phyloP scores from a whole-genome alignment of 2,888 invertebrate genomes.

The Siphlonurus alternatus region DNA sequence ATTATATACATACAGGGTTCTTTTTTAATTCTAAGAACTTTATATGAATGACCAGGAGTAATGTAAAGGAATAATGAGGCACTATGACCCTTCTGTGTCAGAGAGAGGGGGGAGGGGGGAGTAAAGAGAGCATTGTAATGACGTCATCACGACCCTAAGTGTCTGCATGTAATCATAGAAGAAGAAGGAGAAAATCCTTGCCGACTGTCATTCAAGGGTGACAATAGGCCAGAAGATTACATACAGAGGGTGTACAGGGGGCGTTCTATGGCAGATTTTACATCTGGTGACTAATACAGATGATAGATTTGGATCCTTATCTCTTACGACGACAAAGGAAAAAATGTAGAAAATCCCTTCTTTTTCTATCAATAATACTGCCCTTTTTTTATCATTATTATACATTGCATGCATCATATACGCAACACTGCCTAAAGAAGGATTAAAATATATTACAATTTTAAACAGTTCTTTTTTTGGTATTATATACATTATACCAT shows the following conservation, averaged over 20 bases:
- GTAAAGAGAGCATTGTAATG: too few relatives aligned
- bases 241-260: background rate
- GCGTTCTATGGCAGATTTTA: too few relatives aligned
- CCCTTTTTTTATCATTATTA: background rate
- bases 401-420: background rate
- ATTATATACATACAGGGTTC: too few relatives aligned
- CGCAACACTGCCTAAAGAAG: background rate
- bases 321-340: background rate
- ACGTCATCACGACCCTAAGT: too few relatives aligned
- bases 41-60: too few relatives aligned
- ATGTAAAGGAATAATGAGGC: too few relatives aligned
- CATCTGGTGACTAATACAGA: background rate
- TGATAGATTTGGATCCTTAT: background rate
- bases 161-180: background rate
- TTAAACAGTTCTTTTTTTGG: too few relatives aligned
- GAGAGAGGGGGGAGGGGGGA: too few relatives aligned
- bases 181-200: background rate
- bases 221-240: background rate
- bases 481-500: too few relatives aligned
- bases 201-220: background rate
- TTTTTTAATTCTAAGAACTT: too few relatives aligned
- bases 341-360: too few relatives aligned
- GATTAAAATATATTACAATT: background rate
- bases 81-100: too few relatives aligned
- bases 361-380: background rate